Evolutionary conservation across 2,113 vertebrate species (phyloP).

Genomic region (Pangasianodon hypophthalmus): DNA sequence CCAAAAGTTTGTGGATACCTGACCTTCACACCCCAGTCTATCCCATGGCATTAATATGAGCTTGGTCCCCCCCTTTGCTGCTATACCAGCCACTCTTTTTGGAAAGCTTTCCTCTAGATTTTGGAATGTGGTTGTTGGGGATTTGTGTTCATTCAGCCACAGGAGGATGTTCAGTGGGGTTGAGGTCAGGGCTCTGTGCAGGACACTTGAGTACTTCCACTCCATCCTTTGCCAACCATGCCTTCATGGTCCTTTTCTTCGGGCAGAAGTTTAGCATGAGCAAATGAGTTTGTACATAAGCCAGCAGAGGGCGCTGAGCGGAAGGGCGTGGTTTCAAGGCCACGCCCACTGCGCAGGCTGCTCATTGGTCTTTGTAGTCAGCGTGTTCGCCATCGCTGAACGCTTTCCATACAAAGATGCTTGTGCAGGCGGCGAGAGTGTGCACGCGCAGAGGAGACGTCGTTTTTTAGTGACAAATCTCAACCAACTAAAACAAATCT

Average conservation of each 20-base stretch:
- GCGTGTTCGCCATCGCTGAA: background rate
- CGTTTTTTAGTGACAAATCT: conserved; percentile 38
- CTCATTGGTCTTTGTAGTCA: background rate
- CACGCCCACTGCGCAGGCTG: background rate
- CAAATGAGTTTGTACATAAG: background rate
- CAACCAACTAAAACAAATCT: conserved; percentile 47
- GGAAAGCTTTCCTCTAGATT: background rate
- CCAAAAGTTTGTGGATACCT: no score
- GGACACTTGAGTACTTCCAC: no score
- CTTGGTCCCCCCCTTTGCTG: background rate
- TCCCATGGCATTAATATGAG: background rate
- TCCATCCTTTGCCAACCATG: no score
- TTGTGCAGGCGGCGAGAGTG: background rate
- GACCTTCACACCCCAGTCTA: no score
- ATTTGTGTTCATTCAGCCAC: background rate
- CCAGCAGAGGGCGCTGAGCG: background rate
- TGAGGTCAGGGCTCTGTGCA: no score
- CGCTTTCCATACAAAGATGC: background rate
- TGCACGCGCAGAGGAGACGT: conserved; percentile 49
- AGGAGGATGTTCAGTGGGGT: no score
- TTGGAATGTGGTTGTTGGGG: background rate
- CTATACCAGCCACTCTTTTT: background rate
- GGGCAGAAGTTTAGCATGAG: background rate
- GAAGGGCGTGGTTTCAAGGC: background rate
- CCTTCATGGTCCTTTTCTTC: no score